phyloP scores from a whole-genome alignment of 2,888 invertebrate species.

The Adelphocoris suturalis region DNA sequence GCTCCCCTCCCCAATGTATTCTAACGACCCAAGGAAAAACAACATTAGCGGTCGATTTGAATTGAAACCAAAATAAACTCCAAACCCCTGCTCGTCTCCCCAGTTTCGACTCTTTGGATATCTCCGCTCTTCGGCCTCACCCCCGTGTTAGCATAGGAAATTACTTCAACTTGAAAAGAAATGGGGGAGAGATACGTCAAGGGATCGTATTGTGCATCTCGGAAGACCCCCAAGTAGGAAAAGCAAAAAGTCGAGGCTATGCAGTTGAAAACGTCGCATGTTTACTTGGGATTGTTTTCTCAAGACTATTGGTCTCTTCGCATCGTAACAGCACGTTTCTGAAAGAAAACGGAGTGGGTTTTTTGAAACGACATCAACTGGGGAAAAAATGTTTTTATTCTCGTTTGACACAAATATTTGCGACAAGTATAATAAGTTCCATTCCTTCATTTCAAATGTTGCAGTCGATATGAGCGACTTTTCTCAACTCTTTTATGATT shows the following conservation, averaged over 20 bases:
- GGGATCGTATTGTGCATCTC: background rate
- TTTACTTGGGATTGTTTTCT: slow-evolving; percentile 13
- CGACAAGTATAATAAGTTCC: too few relatives aligned
- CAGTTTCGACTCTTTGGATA: background rate
- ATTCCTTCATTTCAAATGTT: too few relatives aligned
- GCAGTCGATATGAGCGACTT: too few relatives aligned
- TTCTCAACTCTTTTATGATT: too few relatives aligned
- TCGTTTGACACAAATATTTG: too few relatives aligned
- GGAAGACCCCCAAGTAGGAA: background rate
- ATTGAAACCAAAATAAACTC: slow-evolving; percentile 15
- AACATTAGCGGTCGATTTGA: slow-evolving; percentile 10
- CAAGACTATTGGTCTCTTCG: background rate
- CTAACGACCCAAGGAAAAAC: background rate
- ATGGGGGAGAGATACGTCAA: background rate
- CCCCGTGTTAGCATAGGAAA: background rate
- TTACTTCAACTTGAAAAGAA: background rate
- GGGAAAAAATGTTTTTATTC: too few relatives aligned
- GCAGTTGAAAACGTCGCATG: background rate
- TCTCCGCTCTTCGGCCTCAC: background rate
- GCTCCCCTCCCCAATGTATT: too few relatives aligned
- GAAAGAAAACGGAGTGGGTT: too few relatives aligned
- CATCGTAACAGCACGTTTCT: background rate
- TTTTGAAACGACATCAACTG: too few relatives aligned
- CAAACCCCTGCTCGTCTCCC: background rate
- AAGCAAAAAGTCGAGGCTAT: background rate